These are phyloP conservation scores for Alligator sinensis DNA, from an alignment of 2,113 vertebrate genomes.

Conservation along the genomic window DNA sequence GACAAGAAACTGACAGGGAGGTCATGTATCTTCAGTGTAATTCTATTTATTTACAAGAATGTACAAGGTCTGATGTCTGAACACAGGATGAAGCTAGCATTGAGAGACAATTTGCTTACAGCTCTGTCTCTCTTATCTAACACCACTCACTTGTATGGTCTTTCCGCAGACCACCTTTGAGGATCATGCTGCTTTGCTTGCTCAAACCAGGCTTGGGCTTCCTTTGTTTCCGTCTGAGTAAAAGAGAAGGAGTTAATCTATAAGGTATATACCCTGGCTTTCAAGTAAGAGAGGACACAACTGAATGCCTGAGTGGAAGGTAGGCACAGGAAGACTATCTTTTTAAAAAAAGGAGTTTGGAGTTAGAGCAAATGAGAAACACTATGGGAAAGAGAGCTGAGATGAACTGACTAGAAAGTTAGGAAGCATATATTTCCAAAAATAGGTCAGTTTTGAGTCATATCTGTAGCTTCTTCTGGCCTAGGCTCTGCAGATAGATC, in stretches of 20 bases:
- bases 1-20: rapidly evolving
- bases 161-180: slow-evolving; percentile 25
- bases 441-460: not conserved
- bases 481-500: not conserved
- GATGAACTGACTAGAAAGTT: not conserved
- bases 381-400: slow-evolving; percentile 30
- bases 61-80: not conserved
- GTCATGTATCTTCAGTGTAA: not conserved
- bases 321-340: slow-evolving; percentile 1
- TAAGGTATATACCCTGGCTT: too few species aligned
- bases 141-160: not conserved
- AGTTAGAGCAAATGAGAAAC: slow-evolving; percentile 20
- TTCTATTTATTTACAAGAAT: rapidly evolving
- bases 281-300: not conserved
- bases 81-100: not conserved
- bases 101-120: not conserved
- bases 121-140: not conserved
- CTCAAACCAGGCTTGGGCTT: not conserved
- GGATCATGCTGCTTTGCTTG: slow-evolving; percentile 44
- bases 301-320: not conserved
- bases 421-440: slow-evolving; percentile 23
- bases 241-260: too few species aligned
- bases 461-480: not conserved
- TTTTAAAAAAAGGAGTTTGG: not conserved
- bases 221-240: slow-evolving; percentile 34